Conservation (phyloP, 2,113 vertebrate species). For the Ramphastos sulfuratus region DNA sequence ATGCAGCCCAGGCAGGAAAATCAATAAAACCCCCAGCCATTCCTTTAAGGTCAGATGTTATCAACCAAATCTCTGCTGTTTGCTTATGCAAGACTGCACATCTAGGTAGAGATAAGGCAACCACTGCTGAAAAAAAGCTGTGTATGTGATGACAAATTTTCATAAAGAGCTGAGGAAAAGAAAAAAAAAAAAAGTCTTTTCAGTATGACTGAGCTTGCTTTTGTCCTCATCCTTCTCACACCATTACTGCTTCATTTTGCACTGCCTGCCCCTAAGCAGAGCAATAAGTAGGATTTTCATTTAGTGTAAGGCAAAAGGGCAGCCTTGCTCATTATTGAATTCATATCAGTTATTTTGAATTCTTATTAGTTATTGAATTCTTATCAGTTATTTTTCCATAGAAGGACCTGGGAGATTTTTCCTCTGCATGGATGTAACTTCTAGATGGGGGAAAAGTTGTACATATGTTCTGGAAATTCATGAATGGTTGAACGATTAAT, state of each 20-base stretch:
- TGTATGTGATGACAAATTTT: not conserved
- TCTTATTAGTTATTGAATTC: not conserved
- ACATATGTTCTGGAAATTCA: not conserved
- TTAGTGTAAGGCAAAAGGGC: not conserved
- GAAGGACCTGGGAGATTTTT: not conserved
- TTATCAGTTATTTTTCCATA: not conserved
- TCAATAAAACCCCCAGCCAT: slow-evolving; percentile 2
- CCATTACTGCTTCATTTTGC: not conserved
- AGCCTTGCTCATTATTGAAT: not conserved
- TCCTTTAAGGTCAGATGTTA: slow-evolving; percentile 28
- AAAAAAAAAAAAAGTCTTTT: not conserved
- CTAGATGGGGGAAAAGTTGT: not conserved
- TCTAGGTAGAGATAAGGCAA: not conserved
- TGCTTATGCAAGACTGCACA: slow-evolving; percentile 17
- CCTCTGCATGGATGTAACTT: not conserved
- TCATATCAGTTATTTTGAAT: not conserved
- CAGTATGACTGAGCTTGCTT: not conserved
- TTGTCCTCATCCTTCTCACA: not conserved
- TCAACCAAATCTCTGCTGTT: not conserved
- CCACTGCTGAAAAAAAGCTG: not conserved
- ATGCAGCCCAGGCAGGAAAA: slow-evolving; percentile 30
- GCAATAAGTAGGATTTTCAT: not conserved
- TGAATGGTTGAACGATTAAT: not conserved
- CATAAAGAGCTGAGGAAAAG: not conserved
- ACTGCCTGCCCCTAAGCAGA: not conserved